Conservation (phyloP, 2,113 vertebrate genomes). For the Paratilapia polleni region DNA sequence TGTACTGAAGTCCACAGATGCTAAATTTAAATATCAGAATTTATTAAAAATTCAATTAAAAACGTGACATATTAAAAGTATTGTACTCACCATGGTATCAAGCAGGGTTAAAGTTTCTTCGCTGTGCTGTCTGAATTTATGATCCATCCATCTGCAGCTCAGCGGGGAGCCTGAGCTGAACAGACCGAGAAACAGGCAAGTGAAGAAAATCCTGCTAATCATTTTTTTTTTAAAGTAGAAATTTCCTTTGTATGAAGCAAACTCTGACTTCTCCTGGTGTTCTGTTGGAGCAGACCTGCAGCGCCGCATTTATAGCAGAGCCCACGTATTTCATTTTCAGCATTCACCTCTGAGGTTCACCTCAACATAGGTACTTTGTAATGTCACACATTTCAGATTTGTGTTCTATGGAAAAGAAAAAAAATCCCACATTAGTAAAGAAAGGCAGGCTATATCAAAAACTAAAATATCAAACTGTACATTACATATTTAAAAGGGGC, state of each 20-base stretch:
- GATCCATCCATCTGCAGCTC: constrained; percentile 69
- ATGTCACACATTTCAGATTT: background rate
- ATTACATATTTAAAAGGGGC: too few relatives aligned
- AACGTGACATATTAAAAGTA: background rate
- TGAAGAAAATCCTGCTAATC: constrained; percentile 18
- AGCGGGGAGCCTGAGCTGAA: constrained; percentile 20
- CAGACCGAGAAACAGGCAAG: constrained; percentile 49
- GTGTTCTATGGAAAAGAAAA: background rate
- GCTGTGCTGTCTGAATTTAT: constrained; percentile 59
- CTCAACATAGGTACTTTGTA: background rate
- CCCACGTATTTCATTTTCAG: background rate
- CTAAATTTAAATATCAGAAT: background rate
- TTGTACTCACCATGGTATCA: constrained; percentile 54
- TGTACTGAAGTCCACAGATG: too few relatives aligned
- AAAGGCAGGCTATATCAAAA: too few relatives aligned
- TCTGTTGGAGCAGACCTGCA: background rate
- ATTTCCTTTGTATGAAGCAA: background rate
- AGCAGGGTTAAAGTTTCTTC: constrained; percentile 37
- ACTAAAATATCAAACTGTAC: too few relatives aligned
- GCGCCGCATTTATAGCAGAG: background rate
- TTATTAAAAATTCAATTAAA: fast-evolving
- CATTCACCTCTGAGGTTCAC: background rate
- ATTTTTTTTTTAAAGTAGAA: constrained; percentile 1
- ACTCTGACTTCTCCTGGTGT: background rate
- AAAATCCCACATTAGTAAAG: background rate